A percentile compares a stretch with the other conserved stretches of the same genome.
phyloP scores from a whole-genome alignment of 2,888 invertebrate genomes.

The Danaus chrysippus region DNA sequence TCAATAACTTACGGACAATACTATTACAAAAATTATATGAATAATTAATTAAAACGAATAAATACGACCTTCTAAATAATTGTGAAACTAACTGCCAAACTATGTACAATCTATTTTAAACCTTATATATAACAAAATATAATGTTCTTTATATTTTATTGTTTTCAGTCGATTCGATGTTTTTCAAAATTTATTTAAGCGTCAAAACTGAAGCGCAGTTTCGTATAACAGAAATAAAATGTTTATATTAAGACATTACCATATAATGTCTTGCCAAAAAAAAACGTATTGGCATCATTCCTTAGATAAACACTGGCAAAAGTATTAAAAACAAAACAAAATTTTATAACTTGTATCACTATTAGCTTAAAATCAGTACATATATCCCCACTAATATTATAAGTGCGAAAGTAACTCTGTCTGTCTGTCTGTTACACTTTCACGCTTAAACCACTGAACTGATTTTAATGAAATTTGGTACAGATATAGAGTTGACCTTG shows the following conservation, averaged over 20 bases:
- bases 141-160: no score
- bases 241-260: slow-evolving; percentile 31
- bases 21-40: no score
- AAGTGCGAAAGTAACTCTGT: no score
- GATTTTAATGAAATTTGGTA: no score
- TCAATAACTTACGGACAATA: background rate
- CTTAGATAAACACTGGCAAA: slow-evolving; percentile 34
- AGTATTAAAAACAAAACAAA: slow-evolving; percentile 35
- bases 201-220: slow-evolving; percentile 10
- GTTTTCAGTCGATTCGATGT: no score
- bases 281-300: slow-evolving; percentile 40
- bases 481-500: no score
- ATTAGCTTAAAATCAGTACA: background rate
- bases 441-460: background rate
- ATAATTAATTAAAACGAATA: background rate
- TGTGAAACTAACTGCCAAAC: slow-evolving; percentile 5
- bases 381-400: no score
- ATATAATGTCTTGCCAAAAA: slow-evolving; percentile 34
- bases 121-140: background rate
- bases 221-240: slow-evolving; percentile 27
- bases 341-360: slow-evolving; percentile 11
- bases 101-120: slow-evolving; percentile 6
- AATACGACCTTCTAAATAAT: background rate
- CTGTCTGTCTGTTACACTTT: no score
- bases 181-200: no score